A percentile compares a stretch with the other conserved stretches of the same genome.
Conservation (phyloP, 2,888 invertebrate genomes). For the Mechanitis messenoides region DNA sequence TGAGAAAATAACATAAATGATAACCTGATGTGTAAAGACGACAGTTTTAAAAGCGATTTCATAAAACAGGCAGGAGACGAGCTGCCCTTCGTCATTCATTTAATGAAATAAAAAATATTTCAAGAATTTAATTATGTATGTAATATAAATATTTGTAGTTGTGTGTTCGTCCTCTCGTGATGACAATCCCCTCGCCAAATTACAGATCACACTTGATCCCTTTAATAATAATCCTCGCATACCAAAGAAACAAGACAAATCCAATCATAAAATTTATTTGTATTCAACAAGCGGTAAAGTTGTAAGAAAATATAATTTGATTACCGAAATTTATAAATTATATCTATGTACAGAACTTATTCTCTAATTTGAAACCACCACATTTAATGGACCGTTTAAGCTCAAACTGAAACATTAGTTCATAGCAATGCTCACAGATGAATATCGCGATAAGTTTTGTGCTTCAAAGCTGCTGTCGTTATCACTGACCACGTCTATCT, state of each 20-base stretch:
- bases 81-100: too few species aligned
- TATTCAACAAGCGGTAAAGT: constrained; percentile 54
- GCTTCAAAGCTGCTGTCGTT: constrained; percentile 53
- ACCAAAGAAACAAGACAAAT: constrained; percentile 31
- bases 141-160: neutral
- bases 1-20: too few species aligned
- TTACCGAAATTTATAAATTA: constrained; percentile 50
- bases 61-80: too few species aligned
- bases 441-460: constrained; percentile 55
- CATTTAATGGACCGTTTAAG: constrained; percentile 24
- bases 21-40: too few species aligned
- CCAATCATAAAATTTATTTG: constrained; percentile 57
- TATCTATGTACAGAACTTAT: constrained; percentile 42
- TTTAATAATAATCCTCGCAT: constrained; percentile 23
- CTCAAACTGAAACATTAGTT: constrained; percentile 4
- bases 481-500: constrained; percentile 69
- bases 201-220: constrained; percentile 32
- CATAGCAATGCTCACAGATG: constrained; percentile 17
- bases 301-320: constrained; percentile 54
- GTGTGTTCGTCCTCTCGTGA: neutral
- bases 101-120: too few species aligned
- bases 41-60: too few species aligned
- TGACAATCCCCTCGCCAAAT: constrained; percentile 16
- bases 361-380: neutral
- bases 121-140: neutral